phyloP scores from a whole-genome alignment of 2,113 vertebrate species.

The Chionis minor region DNA sequence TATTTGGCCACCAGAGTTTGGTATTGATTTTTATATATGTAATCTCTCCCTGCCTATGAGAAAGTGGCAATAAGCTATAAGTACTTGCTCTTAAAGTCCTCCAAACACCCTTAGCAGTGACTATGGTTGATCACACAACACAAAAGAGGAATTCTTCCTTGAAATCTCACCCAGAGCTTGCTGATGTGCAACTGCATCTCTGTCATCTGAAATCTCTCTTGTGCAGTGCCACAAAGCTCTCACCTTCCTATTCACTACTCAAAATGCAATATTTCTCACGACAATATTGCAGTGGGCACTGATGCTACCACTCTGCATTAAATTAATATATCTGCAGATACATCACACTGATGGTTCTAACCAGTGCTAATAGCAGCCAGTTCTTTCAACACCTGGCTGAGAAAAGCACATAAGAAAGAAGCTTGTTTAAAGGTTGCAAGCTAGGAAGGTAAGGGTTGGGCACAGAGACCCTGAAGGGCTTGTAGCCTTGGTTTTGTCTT shows the following conservation, averaged over 20 bases:
- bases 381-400: neutral
- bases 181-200: neutral
- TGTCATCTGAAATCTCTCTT: neutral
- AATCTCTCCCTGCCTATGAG: neutral
- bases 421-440: neutral
- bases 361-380: neutral
- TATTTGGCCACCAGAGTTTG: neutral
- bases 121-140: neutral
- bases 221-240: neutral
- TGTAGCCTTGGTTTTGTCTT: neutral
- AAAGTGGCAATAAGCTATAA: neutral
- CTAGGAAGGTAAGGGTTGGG: neutral
- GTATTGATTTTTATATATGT: neutral
- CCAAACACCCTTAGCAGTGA: neutral
- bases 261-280: neutral
- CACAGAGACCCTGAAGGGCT: neutral
- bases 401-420: neutral
- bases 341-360: neutral
- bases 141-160: neutral
- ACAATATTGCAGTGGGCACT: neutral
- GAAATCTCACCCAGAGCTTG: neutral
- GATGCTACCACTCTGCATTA: neutral
- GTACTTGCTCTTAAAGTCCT: neutral
- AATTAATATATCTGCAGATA: neutral
- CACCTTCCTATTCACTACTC: neutral